Base-by-base conservation (phyloP, 2,113 vertebrate genomes). In the Cololabis saira region DNA sequence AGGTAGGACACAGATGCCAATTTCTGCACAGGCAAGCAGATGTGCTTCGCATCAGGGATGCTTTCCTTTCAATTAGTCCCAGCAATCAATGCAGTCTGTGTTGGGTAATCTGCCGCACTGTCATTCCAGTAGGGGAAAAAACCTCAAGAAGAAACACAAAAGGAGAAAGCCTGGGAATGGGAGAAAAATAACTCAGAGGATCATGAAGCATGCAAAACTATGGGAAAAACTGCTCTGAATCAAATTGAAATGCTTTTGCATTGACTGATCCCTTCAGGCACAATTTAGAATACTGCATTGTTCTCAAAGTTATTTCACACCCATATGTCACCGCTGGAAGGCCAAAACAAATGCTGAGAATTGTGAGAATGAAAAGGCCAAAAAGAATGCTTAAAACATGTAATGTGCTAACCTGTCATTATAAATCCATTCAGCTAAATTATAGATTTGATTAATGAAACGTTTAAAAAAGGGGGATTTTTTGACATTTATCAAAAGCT, bases 61-160 rank as follows among this genome's bases (percentile, higher is more conserved):
- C 87, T 89, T 78, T 88, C 78, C 82, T 89, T 91, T 91, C 88
- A 91, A 90, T 90, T 90, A 90, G 88, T 80, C 59, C 45, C 27
- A 55, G 70, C 89, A 90, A 90, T 89, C 87, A 81, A 83, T 88
- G 88, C 83, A 87, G 82, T 87, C 82, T 85, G 82, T 87, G 73
- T 83, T 87, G 75, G 77, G 76, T 85, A 80, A 86, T 86, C 67
- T 84, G 79, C 77, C 56, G 71, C 78, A 66, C 57, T 64, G 73
- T 81, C 50, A 30, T 79, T 85, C 61, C 15, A 2, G 49, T 11
- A 2, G 70, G 71, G 67, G 58, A 58, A 67, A 76, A 69, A 81
- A 17, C 70, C 45, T 47, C 33, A 43, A 62, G 55, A 67, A 56
- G 52, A 76, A 76, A 67, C 60, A 56, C 58, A 73, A 79, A 74